These are phyloP conservation scores for Drosophila ananassae DNA, from an alignment of 1,140 invertebrate species.

Conservation along the genomic window DNA sequence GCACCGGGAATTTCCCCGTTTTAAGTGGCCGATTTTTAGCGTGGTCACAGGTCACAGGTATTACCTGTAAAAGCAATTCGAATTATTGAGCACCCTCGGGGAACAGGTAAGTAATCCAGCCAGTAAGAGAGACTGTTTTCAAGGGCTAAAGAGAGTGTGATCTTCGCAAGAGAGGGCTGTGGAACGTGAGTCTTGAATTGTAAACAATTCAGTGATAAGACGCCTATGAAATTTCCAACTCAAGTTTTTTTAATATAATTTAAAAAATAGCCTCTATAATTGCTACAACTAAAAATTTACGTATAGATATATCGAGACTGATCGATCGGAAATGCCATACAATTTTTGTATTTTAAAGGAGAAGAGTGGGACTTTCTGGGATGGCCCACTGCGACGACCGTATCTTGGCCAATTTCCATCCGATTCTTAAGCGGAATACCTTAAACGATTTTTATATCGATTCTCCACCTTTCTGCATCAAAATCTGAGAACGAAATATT, in stretches of 20 bases:
- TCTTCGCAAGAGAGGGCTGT: conserved; percentile 3
- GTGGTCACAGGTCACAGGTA: conserved; percentile 27
- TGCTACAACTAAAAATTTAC: too few species aligned
- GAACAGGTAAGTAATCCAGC: conserved; percentile 31
- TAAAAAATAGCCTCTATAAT: too few species aligned
- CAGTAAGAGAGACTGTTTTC: conserved; percentile 20
- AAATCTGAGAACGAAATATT: too few species aligned
- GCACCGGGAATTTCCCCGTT: conserved; percentile 63
- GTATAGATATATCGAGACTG: too few species aligned
- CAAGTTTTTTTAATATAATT: neutral
- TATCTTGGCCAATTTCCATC: too few species aligned
- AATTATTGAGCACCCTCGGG: conserved; percentile 24
- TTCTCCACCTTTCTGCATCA: too few species aligned
- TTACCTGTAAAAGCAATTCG: conserved; percentile 62
- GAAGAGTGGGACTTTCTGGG: too few species aligned
- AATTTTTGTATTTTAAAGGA: too few species aligned
- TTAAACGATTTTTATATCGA: too few species aligned
- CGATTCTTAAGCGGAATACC: too few species aligned
- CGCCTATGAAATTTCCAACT: conserved; percentile 1
- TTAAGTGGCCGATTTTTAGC: conserved; percentile 21
- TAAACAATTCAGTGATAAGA: conserved; percentile 24
- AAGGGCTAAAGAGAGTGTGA: conserved; percentile 23
- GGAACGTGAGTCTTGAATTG: conserved; percentile 22
- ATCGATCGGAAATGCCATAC: too few species aligned
- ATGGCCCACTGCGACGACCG: too few species aligned